A percentile compares a stretch with the other conserved stretches of the same genome.
These are phyloP conservation scores for Drosophila prosaltans DNA, from an alignment of 1,140 invertebrate species.

Conservation along the genomic window DNA sequence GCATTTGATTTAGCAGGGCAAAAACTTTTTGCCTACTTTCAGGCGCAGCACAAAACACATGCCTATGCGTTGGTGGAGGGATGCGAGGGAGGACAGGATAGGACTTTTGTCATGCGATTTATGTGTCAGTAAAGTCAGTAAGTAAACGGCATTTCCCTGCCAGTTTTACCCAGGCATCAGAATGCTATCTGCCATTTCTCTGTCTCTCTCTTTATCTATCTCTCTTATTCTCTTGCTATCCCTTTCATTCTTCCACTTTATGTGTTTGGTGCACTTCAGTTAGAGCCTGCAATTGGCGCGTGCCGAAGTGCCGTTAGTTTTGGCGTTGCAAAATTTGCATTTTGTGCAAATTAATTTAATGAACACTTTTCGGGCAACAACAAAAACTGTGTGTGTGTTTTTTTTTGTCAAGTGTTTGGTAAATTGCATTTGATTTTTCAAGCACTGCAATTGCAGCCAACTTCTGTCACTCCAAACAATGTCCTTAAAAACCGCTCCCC, in stretches of 20 bases:
- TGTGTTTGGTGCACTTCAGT: conserved; percentile 29
- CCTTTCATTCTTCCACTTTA: neutral
- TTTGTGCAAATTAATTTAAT: conserved; percentile 80
- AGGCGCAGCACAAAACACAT: conserved; percentile 32
- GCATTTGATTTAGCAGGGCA: conserved; percentile 64
- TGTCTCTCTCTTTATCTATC: neutral
- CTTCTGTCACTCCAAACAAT: neutral
- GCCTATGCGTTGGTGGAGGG: neutral
- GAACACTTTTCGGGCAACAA: conserved; percentile 70
- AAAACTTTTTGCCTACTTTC: conserved; percentile 61
- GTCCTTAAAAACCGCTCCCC: neutral
- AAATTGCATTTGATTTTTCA: conserved; percentile 58
- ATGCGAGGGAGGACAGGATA: neutral
- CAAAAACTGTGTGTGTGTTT: conserved; percentile 21
- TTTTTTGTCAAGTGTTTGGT: conserved; percentile 35
- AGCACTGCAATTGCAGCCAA: conserved; percentile 32
- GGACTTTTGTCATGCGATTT: conserved; percentile 57
- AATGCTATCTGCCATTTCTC: conserved; percentile 25
- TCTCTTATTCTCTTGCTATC: neutral
- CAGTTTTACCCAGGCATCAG: conserved; percentile 58
- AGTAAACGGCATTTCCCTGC: conserved; percentile 78
- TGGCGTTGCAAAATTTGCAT: conserved; percentile 65
- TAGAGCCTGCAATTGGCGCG: conserved; percentile 52
- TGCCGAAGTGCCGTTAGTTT: conserved; percentile 73
- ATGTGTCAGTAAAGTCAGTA: conserved; percentile 82